Evolutionary conservation across 2,888 invertebrate species (phyloP).

Genomic region (Hemistola chrysoprasaria): DNA sequence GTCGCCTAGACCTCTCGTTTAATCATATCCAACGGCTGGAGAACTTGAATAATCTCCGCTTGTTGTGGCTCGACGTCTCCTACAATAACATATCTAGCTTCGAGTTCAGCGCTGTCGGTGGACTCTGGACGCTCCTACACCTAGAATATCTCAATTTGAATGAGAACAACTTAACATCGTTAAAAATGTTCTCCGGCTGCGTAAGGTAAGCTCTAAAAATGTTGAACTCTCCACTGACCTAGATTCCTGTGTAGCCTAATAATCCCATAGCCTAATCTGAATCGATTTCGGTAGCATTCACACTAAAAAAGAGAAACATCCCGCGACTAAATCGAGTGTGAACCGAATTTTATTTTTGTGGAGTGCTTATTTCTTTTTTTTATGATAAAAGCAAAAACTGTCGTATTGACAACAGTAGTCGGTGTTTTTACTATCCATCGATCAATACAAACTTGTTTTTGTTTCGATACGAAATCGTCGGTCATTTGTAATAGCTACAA

Average conservation of each 20-base stretch:
- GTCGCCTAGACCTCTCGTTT: constrained; percentile 81
- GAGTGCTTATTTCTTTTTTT: constrained; percentile 10
- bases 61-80: constrained; percentile 80
- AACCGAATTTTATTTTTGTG: constrained; percentile 10
- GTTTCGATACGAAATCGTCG: background rate
- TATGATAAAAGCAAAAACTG: constrained; percentile 1
- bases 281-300: constrained; percentile 29
- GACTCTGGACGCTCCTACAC: constrained; percentile 76
- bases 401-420: background rate
- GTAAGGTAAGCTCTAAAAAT: constrained; percentile 46
- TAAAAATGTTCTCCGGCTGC: constrained; percentile 77
- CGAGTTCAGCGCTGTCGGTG: constrained; percentile 56
- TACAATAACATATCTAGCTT: constrained; percentile 78
- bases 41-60: constrained; percentile 77
- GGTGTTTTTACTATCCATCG: background rate
- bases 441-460: background rate
- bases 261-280: constrained; percentile 27
- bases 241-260: constrained; percentile 8
- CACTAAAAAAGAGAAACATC: constrained; percentile 25
- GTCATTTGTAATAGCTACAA: background rate
- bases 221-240: constrained; percentile 15
- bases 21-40: constrained; percentile 82
- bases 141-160: constrained; percentile 78
- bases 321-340: constrained; percentile 7
- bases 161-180: constrained; percentile 75